Evolutionary conservation across 2,113 vertebrate species (phyloP), one percentile per base, ranked within the genome.

Genomic region (Gila orcuttii): DNA sequence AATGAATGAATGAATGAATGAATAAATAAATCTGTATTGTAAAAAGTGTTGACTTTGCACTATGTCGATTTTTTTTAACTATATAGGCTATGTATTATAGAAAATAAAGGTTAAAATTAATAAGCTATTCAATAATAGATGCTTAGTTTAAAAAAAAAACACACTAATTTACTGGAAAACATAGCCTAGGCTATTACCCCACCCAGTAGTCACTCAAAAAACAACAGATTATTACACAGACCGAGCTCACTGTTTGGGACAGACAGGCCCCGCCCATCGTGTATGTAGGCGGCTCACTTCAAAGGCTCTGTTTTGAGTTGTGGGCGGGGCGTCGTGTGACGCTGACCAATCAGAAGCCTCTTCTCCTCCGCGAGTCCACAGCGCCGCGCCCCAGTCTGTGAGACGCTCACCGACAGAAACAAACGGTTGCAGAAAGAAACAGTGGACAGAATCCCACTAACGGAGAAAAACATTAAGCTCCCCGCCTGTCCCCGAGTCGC

Each of bases 381-480:
- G 25, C 23, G 21, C 23, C 59, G 10, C 59, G 3, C 59, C 25
- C 25, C 10, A 4, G 25, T 6, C 60, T 64, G 60, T 28, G 25
- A 64, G 60, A 13, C 4, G 25, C 9, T 2, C 21, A 23, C 6
- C n/a, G 79, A 75, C 42, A 69, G 80, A 36, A 82, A 69, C 80
- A 69, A 47, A 82, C 80, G 62, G 62, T 33, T 55, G 80, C 80
- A 82, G 80, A 55, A 82, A 69, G 62, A 52, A 52, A 69, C 28
- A 33, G 45, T 33, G 47, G 10, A 69, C 19, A n/a, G 42, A 81
- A 66, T 5, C 59, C 9, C 15, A 15, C 4, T 36, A n/a, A n/a
- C 45, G 62, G 64, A 55, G 64, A 82, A 50, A 64, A 69, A n/a
- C 17, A 11, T 21, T 15, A 6, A 28, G 45, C 7, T 69, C 64